Base-by-base conservation (phyloP, 2,888 invertebrate genomes). In the Sinhomidia bicolor region DNA sequence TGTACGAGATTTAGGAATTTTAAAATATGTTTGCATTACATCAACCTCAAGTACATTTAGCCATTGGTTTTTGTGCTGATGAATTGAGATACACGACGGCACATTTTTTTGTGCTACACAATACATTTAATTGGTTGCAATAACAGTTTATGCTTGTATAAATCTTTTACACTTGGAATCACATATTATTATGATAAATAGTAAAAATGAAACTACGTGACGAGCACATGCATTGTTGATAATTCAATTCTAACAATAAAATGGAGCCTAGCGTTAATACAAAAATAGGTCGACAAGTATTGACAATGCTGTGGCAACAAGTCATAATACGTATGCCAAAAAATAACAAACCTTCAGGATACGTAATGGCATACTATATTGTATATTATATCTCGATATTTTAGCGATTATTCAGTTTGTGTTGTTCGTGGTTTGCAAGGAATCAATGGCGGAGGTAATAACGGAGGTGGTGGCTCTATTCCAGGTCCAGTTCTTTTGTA, bases 281-380 rank as follows among this genome's bases (percentile, higher is more conserved):
- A 87, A 87, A 87, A 87, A 87, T 87, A 87, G 57, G 87, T 62
- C 87, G 87, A 76, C 47, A 71, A 14, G 57, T 57, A 82, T 78
- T 60, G 68, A 81, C 74, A 71, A 81, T 60, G 81, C 80, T 62
- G 81, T 26, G 44, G 23, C 65, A 79, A 85, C 65, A 80, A 47
- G 85, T 79, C 57, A 57, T 47, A 87, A 47, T 81, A 57, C 81
- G 86, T 86, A 54, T 80, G 57, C 54, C 57, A 78, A 57, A 57
- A 78, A 78, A 65, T 57, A 4, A 78, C 12, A 78, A 78, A 78
- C 54, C 17, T 76, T 17, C 32, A 57, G 62, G 65, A 57, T 44
- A 47, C 65, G 81, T 65, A 47, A 47, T 60, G 62, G 62, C 76
- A 84, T 84, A 74, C 60, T 57, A n/a, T 54, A 23, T 36, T 62